Evolutionary conservation across 2,888 invertebrate species (phyloP), one percentile per base, ranked within the genome.

Genomic region (Patella pellucida): DNA sequence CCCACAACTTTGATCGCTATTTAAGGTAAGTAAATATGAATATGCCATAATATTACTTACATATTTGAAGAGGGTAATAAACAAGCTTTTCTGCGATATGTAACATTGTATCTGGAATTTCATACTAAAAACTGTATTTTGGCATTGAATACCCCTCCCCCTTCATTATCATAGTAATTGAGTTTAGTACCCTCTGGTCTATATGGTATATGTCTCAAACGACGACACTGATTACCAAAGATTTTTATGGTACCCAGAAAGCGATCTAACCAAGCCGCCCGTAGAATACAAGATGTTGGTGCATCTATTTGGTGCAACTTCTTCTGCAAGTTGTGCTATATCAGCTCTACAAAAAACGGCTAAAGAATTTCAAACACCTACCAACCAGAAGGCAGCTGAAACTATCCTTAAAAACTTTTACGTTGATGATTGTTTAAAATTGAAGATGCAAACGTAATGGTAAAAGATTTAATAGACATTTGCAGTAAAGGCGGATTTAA

Each of bases 341-440:
- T 71, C 19, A 72, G 77, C 68, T 15, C 52, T 77, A 41, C 72
- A 72, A 51, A 31, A 54, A 12, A n/a, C 56, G 5, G 71, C 69
- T 16, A 62, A 7, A 11, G 52, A 70, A 11, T 15, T 67, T 52
- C 19, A 71, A 15, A 52, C 19, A 11, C 19, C 19, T 7, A 4
- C 19, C 19, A 19, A 56, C 19, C 16, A 9, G 16, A 23, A 69
- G 27, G 41, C 12, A 69, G 15, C 19, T n/a, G 56, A 56, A 56
- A 31, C 50, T n/a, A 69, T 41, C 14, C 31, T 31, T 31, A 31
- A 31, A 31, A 79, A 79, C 52, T 77, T 79, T 52, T 79, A 79
- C 31, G 76, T 76, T 1, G 78, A 78, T 62, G 77, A 79, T 67
- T 78, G 76, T 52, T 52, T 79, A 62, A 78, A 69, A 52, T 79